Conservation (phyloP, 1,140 invertebrate genomes). For the Rhagoletis zephyria region DNA sequence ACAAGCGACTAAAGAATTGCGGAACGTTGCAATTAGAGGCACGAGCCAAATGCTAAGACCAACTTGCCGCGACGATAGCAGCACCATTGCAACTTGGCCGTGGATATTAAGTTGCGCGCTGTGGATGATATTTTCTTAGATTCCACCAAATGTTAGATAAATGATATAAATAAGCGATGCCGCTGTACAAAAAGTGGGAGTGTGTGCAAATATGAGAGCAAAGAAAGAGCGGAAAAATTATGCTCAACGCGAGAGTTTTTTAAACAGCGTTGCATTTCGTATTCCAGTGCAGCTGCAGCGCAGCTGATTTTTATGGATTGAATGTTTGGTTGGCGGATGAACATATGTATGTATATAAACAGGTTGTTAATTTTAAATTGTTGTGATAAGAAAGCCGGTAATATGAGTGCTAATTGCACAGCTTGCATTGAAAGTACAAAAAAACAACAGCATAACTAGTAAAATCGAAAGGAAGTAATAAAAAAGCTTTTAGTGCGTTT, state of each 20-base stretch:
- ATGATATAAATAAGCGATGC: not conserved
- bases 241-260: not conserved
- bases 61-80: not conserved
- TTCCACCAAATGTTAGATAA: conserved; percentile 28
- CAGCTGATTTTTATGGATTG: not conserved
- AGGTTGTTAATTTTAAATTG: not conserved
- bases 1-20: conserved; percentile 42
- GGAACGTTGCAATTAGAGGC: conserved; percentile 53
- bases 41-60: conserved; percentile 42
- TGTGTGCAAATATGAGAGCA: not conserved
- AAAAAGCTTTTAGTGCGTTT: not conserved
- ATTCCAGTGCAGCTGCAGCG: too few species aligned
- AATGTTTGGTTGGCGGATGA: not conserved
- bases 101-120: conserved; percentile 21
- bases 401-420: conserved; percentile 34
- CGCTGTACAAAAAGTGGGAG: not conserved
- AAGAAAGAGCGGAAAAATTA: too few species aligned
- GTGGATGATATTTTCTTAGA: conserved; percentile 35
- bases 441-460: too few species aligned
- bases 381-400: conserved; percentile 42
- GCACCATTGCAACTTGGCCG: not conserved
- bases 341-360: not conserved
- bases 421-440: not conserved
- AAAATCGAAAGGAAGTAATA: not conserved
- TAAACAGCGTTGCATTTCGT: too few species aligned